These are phyloP conservation scores for Polydrusus tereticollis DNA, from an alignment of 2,888 invertebrate genomes.

Conservation along the genomic window DNA sequence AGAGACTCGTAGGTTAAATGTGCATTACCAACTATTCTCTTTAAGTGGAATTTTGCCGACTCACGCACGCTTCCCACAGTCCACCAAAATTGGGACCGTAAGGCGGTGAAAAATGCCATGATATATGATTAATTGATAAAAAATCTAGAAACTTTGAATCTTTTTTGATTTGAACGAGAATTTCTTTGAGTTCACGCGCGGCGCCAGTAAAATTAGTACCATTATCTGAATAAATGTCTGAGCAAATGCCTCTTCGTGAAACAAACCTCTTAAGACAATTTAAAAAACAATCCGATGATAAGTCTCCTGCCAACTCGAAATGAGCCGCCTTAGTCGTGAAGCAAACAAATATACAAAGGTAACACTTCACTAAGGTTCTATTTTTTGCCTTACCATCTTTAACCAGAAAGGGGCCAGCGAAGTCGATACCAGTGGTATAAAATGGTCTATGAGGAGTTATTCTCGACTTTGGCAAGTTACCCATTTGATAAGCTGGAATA, in stretches of 20 bases:
- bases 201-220: constrained; percentile 59
- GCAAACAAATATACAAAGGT: too few species aligned
- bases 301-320: constrained; percentile 41
- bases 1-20: too few species aligned
- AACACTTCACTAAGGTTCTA: too few species aligned
- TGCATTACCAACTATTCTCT: constrained; percentile 50
- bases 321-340: constrained; percentile 48
- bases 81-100: constrained; percentile 35
- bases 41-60: constrained; percentile 55
- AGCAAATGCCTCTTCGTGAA: constrained; percentile 40
- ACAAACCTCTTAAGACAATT: constrained; percentile 45
- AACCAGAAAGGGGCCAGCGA: constrained; percentile 46
- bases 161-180: not conserved
- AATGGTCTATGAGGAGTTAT: constrained; percentile 46
- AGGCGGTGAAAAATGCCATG: too few species aligned
- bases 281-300: constrained; percentile 40
- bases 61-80: too few species aligned
- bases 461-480: constrained; percentile 36
- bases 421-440: constrained; percentile 44
- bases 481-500: constrained; percentile 39
- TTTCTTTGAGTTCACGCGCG: not conserved
- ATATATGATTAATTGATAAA: not conserved
- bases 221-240: constrained; percentile 58
- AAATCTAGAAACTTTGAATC: not conserved
- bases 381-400: constrained; percentile 40